Percentiles rank a stretch among this genome's conserved stretches.
Evolutionary conservation across 2,888 invertebrate species (phyloP).

Genomic region (Crossocerus cetratus): DNA sequence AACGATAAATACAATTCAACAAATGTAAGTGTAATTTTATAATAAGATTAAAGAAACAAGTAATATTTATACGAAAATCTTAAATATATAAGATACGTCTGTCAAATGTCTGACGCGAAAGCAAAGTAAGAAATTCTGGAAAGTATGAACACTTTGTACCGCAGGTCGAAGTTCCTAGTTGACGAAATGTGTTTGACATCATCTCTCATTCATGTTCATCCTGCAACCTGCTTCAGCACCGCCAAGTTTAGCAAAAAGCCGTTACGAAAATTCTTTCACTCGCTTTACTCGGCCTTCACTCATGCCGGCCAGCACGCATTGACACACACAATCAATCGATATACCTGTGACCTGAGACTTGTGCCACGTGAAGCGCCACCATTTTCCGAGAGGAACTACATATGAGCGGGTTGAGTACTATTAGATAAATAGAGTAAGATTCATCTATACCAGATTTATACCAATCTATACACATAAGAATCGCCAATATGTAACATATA

Average conservation of each 20-base stretch:
- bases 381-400: constrained; percentile 29
- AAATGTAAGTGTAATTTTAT: too few species aligned
- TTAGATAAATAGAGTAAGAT: too few species aligned
- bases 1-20: too few species aligned
- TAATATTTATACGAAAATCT: too few species aligned
- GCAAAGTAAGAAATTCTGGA: constrained; percentile 24
- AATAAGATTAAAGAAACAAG: too few species aligned
- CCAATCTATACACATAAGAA: too few species aligned
- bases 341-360: too few species aligned
- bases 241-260: constrained; percentile 61
- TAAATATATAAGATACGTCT: too few species aligned
- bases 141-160: constrained; percentile 60
- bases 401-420: too few species aligned
- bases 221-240: constrained; percentile 51
- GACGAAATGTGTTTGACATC: constrained; percentile 73
- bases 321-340: constrained; percentile 67
- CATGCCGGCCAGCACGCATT: constrained; percentile 72
- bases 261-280: constrained; percentile 70
- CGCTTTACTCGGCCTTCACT: constrained; percentile 66
- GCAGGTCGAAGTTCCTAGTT: constrained; percentile 71
- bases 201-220: constrained; percentile 70
- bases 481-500: too few species aligned
- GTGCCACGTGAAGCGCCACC: constrained; percentile 60
- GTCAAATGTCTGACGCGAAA: too few species aligned
- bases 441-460: too few species aligned